Evolutionary conservation across 2,113 vertebrate species (phyloP).

Genomic region (Xenotilapia longispinis): DNA sequence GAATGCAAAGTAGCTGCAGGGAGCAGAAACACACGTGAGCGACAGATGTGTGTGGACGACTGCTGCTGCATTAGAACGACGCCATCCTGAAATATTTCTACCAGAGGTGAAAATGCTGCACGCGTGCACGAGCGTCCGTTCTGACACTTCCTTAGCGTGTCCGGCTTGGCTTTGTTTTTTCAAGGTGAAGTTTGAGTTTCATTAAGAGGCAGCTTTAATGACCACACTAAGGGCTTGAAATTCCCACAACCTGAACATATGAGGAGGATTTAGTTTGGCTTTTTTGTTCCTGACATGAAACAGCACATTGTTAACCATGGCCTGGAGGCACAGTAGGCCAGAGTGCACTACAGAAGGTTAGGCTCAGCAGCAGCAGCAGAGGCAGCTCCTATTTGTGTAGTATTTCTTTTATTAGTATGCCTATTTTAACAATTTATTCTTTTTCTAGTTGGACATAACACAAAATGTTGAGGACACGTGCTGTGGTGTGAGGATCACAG

Average conservation of each 20-base stretch:
- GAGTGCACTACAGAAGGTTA: conserved; percentile 5
- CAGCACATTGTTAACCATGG: conserved; percentile 41
- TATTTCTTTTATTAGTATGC: accelerated
- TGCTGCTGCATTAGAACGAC: neutral
- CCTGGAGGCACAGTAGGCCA: conserved; percentile 27
- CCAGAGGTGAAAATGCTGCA: neutral
- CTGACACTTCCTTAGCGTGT: neutral
- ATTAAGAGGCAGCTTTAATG: conserved; percentile 59
- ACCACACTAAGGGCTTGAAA: conserved; percentile 28
- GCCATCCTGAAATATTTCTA: neutral
- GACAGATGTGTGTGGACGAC: neutral
- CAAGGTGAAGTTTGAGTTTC: conserved; percentile 59
- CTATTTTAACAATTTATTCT: neutral
- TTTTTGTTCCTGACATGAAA: conserved; percentile 62
- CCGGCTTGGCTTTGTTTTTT: neutral
- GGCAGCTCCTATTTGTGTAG: neutral
- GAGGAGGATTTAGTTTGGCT: conserved; percentile 50
- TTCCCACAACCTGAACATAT: conserved; percentile 49
- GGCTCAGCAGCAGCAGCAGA: neutral
- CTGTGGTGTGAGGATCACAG: neutral
- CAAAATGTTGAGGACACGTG: neutral
- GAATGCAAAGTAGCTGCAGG: neutral
- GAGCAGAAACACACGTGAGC: neutral
- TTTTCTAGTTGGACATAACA: neutral
- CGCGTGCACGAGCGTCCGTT: neutral